A percentile compares a stretch with the other conserved stretches of the same genome.
Conservation (phyloP, 2,113 vertebrate species). For the Ameiurus melas region DNA sequence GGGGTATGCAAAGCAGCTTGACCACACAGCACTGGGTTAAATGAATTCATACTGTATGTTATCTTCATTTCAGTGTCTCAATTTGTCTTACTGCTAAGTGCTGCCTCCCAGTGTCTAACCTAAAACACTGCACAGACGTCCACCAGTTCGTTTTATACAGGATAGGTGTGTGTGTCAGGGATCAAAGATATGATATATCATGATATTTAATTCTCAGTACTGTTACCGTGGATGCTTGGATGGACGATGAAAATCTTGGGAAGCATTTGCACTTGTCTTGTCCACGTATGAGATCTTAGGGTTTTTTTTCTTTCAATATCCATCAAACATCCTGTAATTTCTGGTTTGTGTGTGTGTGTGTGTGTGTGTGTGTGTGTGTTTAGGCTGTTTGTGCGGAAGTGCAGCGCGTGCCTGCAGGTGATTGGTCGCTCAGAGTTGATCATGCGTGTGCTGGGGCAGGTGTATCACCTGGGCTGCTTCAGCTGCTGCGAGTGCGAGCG, state of each 20-base stretch:
- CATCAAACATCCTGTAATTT: neutral
- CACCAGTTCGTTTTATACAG: neutral
- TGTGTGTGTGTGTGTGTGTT: constrained; percentile 9
- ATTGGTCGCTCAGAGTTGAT: constrained; percentile 85
- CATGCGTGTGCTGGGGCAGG: constrained; percentile 85
- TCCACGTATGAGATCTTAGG: neutral
- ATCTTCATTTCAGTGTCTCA: neutral
- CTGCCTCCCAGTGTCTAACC: constrained; percentile 52
- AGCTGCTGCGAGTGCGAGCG: constrained; percentile 90
- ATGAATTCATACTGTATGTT: neutral
- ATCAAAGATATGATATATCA: neutral
- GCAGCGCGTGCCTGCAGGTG: constrained; percentile 84
- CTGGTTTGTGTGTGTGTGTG: neutral
- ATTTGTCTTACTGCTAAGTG: constrained; percentile 32
- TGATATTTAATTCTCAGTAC: neutral
- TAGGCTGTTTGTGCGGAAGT: constrained; percentile 87
- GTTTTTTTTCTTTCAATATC: neutral
- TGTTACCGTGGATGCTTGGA: neutral
- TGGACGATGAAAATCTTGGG: neutral
- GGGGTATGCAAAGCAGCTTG: neutral
- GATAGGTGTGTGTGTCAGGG: neutral
- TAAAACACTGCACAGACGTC: constrained; percentile 35
- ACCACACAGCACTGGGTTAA: neutral
- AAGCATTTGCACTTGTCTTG: neutral
- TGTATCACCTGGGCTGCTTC: constrained; percentile 88